Conservation (phyloP, 2,113 vertebrate species). For the Rousettus leschenaultii region DNA sequence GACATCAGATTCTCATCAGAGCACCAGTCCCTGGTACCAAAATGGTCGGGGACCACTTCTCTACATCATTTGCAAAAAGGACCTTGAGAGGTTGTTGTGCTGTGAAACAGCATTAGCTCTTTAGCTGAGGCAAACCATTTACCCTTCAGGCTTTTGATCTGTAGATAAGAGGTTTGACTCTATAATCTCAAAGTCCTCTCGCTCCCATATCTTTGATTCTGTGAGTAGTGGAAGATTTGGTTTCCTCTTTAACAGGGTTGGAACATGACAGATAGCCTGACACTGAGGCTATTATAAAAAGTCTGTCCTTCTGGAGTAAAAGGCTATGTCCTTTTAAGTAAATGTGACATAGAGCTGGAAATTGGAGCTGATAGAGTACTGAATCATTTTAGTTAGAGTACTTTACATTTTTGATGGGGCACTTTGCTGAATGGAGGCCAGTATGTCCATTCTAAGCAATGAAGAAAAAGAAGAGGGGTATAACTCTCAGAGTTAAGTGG, state of each 20-base stretch:
- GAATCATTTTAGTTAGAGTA: background rate
- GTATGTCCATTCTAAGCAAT: background rate
- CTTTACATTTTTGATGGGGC: background rate
- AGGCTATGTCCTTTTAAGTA: slow-evolving; percentile 3
- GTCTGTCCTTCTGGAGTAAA: background rate
- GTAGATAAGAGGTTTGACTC: background rate
- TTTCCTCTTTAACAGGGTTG: background rate
- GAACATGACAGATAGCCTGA: background rate
- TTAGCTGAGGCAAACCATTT: background rate
- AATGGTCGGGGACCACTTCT: background rate
- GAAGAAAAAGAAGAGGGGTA: background rate
- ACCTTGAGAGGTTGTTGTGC: background rate
- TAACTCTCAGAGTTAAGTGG: background rate
- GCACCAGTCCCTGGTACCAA: too few species aligned
- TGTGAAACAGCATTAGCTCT: background rate
- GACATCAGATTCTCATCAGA: too few species aligned
- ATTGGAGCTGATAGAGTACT: background rate
- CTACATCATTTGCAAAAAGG: background rate
- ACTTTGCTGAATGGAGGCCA: background rate
- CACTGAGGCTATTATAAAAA: background rate
- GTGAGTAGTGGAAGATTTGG: background rate
- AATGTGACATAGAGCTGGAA: background rate
- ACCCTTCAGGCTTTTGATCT: background rate
- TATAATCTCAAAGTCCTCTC: background rate
- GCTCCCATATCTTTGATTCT: background rate